These are phyloP conservation scores for Lobophora halterata DNA, from an alignment of 2,888 invertebrate species.

Conservation along the genomic window DNA sequence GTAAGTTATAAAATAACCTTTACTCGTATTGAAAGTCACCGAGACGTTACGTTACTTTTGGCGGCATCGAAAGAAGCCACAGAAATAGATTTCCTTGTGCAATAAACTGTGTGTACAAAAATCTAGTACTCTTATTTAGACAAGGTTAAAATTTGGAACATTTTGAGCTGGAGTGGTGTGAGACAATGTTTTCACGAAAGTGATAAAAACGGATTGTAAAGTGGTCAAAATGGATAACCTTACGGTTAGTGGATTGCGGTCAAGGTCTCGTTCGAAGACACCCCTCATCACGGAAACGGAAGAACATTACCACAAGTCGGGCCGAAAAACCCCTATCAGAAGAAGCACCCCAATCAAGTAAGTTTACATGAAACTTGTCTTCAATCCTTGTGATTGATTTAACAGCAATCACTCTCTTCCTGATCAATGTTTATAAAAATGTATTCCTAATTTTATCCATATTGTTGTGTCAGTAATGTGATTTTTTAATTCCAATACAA, in stretches of 20 bases:
- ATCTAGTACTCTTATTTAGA: conserved; percentile 33
- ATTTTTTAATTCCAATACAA: too few relatives aligned
- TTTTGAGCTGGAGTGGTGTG: conserved; percentile 19
- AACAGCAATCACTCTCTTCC: too few relatives aligned
- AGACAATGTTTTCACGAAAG: conserved; percentile 44
- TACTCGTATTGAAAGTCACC: conserved; percentile 35
- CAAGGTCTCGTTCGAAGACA: conserved; percentile 86
- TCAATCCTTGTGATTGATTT: too few relatives aligned
- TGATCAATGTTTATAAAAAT: too few relatives aligned
- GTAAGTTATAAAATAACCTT: conserved; percentile 25
- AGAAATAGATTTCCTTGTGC: conserved; percentile 78
- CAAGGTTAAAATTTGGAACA: conserved; percentile 39
- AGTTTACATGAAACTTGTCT: too few relatives aligned
- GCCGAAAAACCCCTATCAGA: conserved; percentile 71
- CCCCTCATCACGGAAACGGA: conserved; percentile 80
- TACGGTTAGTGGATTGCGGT: conserved; percentile 79
- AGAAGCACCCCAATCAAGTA: conserved; percentile 77
- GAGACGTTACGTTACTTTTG: conserved; percentile 68
- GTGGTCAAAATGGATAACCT: conserved; percentile 61
- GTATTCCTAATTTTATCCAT: too few relatives aligned
- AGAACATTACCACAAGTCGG: conserved; percentile 76
- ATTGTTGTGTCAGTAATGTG: too few relatives aligned
- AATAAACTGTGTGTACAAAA: conserved; percentile 45
- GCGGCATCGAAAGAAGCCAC: conserved; percentile 74
- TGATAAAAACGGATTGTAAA: conserved; percentile 15